Evolutionary conservation across 2,888 invertebrate genomes (phyloP), one percentile per base, ranked within the genome.

Genomic region (Teinopalpus imperialis): DNA sequence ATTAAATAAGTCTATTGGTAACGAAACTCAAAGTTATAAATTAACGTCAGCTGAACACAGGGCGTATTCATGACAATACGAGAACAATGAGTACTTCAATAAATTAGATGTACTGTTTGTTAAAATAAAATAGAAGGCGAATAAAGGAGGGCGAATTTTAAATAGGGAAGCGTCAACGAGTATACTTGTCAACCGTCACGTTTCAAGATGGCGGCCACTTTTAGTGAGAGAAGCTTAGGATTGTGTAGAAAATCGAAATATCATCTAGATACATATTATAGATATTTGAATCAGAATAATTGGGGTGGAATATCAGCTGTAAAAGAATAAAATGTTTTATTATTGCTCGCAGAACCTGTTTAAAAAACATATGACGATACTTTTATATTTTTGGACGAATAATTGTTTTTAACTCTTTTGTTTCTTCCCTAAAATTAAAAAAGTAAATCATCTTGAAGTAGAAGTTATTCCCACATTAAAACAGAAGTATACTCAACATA

Each of bases 181-280:
- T 63, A 51, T 57, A 52, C 53, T 66, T 65, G 66, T 68, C 73
- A 69, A 52, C 68, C 71, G 65, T 74, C 79, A 79, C 75, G 79
- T 80, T 79, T 65, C 78, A 82, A 86, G 81, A 86, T 85, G 82
- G 83, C 81, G 65, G 57, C 59, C 54, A 62, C 77, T 81, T 79
- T 75, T 61, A 64, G 69, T 68, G 81, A 77, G 76, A 70, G 65
- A 53, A 68, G 68, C 63, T 65, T 54, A 34, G 41, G 42, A 41
- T 39, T 37, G 26, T n/a, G 47, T 42, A 29, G 30, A 34, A 45
- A 49, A 49, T 46, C 42, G 42, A 37, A 43, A 49, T 14, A 42
- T 37, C 32, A 31, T 42, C 31, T 20, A 32, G 36, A 40, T 42
- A 41, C 13, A 8, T 6, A 18, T 44, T 24, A 8, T n/a, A 41